A percentile compares a stretch with the other conserved stretches of the same genome.
These are phyloP conservation scores for Copidosoma aretas DNA, from an alignment of 2,888 invertebrate species.

Conservation along the genomic window DNA sequence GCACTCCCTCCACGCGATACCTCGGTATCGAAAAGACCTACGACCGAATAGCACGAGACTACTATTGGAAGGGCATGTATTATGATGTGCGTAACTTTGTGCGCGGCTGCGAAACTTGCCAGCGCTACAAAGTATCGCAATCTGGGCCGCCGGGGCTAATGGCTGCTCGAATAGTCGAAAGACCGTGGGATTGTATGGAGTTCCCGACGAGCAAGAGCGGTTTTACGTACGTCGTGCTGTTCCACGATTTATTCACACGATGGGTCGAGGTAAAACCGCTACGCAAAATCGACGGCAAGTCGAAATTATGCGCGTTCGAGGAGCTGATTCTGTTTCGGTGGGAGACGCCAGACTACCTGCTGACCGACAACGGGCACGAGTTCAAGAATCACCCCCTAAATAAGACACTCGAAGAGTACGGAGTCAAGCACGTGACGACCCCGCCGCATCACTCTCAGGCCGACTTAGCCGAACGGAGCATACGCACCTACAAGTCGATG, in stretches of 20 bases:
- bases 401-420: not conserved
- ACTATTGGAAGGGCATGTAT: not conserved
- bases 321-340: conserved; percentile 17
- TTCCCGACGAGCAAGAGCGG: not conserved
- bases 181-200: not conserved
- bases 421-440: conserved; percentile 10
- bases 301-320: not conserved
- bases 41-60: not conserved
- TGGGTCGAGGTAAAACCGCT: not conserved
- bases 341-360: conserved; percentile 26
- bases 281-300: not conserved
- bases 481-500: conserved; percentile 12
- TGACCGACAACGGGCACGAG: conserved; percentile 22
- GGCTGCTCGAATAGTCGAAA: not conserved
- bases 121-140: not conserved
- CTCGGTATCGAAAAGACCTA: not conserved
- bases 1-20: not conserved
- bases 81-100: not conserved
- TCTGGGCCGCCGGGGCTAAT: not conserved
- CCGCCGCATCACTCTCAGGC: conserved; percentile 33
- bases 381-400: conserved; percentile 14
- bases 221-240: not conserved
- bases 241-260: not conserved
- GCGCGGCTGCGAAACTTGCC: not conserved
- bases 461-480: conserved; percentile 34